Conservation (phyloP, 2,113 vertebrate genomes). For the Pachycephala philippinensis region DNA sequence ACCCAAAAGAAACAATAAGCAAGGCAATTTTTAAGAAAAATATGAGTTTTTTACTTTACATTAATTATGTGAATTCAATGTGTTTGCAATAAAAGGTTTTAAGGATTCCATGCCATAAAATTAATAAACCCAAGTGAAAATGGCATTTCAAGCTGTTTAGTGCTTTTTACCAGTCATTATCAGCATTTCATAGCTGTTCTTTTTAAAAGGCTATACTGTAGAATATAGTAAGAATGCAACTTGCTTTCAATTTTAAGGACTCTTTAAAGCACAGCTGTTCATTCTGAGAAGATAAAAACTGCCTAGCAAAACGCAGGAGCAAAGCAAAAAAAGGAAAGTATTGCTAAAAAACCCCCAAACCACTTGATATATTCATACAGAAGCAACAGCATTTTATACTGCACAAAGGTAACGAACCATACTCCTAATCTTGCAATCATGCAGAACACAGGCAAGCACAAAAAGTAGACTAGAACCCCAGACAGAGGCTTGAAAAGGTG, state of each 20-base stretch:
- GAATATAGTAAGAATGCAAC: not conserved
- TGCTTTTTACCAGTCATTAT: not conserved
- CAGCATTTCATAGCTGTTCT: not conserved
- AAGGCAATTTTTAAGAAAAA: not conserved
- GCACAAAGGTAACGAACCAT: not conserved
- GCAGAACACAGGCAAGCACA: not conserved
- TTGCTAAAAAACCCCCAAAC: not conserved
- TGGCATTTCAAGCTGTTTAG: not conserved
- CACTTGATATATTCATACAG: not conserved
- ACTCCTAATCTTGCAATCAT: not conserved
- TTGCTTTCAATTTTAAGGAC: not conserved
- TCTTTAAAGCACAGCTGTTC: not conserved
- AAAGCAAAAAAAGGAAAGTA: not conserved
- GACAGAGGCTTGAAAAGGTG: not conserved
- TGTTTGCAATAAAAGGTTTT: not conserved
- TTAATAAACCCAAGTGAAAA: not conserved
- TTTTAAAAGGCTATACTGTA: not conserved
- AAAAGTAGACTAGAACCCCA: not conserved
- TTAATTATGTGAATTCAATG: not conserved
- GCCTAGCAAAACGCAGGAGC: not conserved
- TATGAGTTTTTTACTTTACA: not conserved
- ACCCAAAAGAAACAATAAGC: not conserved
- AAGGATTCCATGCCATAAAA: not conserved
- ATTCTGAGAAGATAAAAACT: not conserved
- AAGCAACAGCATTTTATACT: not conserved